A percentile compares a stretch with the other conserved stretches of the same genome.
phyloP scores from a whole-genome alignment of 2,797 vertebrate species.

The Sternarchorhynchus goeldii region DNA sequence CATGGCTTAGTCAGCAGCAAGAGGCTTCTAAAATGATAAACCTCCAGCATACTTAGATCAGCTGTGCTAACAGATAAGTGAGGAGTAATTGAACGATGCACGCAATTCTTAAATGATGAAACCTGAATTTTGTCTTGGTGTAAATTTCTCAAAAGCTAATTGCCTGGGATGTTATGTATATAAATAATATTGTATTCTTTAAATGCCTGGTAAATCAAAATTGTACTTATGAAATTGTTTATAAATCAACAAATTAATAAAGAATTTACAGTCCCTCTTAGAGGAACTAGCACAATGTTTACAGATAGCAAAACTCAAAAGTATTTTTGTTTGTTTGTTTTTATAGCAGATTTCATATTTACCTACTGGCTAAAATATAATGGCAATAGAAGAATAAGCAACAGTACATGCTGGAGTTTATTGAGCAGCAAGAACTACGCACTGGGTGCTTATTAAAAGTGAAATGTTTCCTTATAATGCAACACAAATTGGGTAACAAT shows the following conservation, averaged over 20 bases:
- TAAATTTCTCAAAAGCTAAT: conserved; percentile 6
- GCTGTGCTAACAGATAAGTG: not conserved
- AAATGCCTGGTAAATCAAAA: conserved; percentile 21
- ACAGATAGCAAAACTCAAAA: conserved; percentile 5
- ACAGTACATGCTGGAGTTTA: conserved; percentile 31
- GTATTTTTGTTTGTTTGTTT: conserved; percentile 12
- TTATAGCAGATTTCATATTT: conserved; percentile 7
- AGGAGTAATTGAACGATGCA: too few relatives aligned
- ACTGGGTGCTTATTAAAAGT: conserved; percentile 41
- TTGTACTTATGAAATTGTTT: not conserved
- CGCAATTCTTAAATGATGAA: too few relatives aligned
- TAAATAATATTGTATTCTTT: not conserved
- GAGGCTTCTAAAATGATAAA: not conserved
- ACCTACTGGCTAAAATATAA: conserved; percentile 39
- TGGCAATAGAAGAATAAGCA: conserved; percentile 47
- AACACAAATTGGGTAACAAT: conserved; percentile 6
- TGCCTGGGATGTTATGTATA: conserved; percentile 13
- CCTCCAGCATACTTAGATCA: not conserved
- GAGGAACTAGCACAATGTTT: conserved; percentile 20
- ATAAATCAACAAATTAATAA: conserved; percentile 32
- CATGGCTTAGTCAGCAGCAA: not conserved
- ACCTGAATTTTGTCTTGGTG: conserved; percentile 9
- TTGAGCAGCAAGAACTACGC: conserved; percentile 52
- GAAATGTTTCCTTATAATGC: conserved; percentile 26
- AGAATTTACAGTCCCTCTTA: conserved; percentile 20